A percentile compares a stretch with the other conserved stretches of the same genome.
phyloP scores from a whole-genome alignment of 2,797 vertebrate species.

The Rhinogobio ventralis region DNA sequence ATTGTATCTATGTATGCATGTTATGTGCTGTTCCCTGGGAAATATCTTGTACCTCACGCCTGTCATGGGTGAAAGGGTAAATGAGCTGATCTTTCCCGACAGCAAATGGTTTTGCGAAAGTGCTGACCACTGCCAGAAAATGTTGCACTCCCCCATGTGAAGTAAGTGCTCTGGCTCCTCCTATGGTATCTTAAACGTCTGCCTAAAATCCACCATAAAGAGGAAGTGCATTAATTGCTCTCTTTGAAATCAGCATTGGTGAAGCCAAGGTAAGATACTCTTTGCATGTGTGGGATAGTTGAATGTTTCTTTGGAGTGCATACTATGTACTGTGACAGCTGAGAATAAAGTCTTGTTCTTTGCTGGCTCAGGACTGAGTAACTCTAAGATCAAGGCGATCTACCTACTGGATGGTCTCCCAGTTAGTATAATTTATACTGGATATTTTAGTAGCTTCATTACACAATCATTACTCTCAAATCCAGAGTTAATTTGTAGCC shows the following conservation, averaged over 20 bases:
- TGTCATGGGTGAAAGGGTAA: background rate
- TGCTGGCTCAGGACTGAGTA: background rate
- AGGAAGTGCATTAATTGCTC: slow-evolving; percentile 45
- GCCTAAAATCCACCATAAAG: background rate
- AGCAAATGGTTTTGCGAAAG: slow-evolving; percentile 45
- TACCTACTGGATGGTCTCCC: slow-evolving; percentile 19
- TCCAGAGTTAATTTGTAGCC: background rate
- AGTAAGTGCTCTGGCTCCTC: slow-evolving; percentile 37
- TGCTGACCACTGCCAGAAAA: slow-evolving; percentile 43
- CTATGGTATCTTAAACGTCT: slow-evolving; percentile 47
- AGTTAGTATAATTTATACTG: slow-evolving; percentile 13
- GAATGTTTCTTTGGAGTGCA: background rate
- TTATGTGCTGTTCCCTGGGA: background rate
- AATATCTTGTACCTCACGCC: background rate
- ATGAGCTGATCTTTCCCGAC: slow-evolving; percentile 13
- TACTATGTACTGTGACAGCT: background rate
- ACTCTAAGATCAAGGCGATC: background rate
- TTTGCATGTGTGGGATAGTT: slow-evolving; percentile 18
- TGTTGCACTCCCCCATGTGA: slow-evolving; percentile 36
- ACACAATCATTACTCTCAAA: background rate
- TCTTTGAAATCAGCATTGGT: slow-evolving; percentile 24
- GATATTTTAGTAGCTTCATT: slow-evolving; percentile 12
- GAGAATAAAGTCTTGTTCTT: slow-evolving; percentile 17
- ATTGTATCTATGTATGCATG: background rate
- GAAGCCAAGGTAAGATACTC: slow-evolving; percentile 53